Evolutionary conservation across 2,113 vertebrate species (phyloP), one percentile per base, ranked within the genome.

Genomic region (Protobothrops mucrosquamatus): DNA sequence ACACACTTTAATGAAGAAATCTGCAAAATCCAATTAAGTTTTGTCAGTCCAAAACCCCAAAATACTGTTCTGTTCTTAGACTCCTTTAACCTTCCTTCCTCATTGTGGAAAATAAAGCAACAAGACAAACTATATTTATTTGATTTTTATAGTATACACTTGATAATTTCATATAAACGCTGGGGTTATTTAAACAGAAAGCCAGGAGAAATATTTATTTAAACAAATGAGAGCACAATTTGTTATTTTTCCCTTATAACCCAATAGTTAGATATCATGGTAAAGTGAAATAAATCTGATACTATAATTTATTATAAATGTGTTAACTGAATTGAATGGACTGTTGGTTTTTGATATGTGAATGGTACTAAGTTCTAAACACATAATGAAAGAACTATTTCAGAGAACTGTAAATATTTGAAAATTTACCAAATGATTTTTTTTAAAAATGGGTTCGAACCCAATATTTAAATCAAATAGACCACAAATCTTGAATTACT

Each of bases 391-490:
- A 55, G 48, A 48, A 0, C 48, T 48, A 23, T 86, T 3, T 0
- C 93, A 88, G 20, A 92, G 90, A 90, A 11, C 10, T 93, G 1
- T 11, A 57, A 61, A 10, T 92, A 51, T 74, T 91, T 89, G 6
- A 9, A 57, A 2, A 91, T 43, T 81, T 46, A 54, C 61, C 88
- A 81, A n/a, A 20, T 91, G 86, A 1, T 9, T 90, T 48, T 23
- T 87, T 87, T 20, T 8, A 14, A 55, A 55, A 43, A 6, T 26
- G 3, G 6, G 24, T 26, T 26, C 8, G 85, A 57, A 51, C 54
- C 23, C 85, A 54, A 55, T 96, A 90, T 1, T 11, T 86, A 85
- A 93, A 94, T 51, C 89, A 26, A 94, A 1, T 52, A 69, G 14
- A 23, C 10, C 51, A 0, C 26, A 81, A 93, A 93, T 94, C 61